A percentile compares a stretch with the other conserved stretches of the same genome.
phyloP scores from a whole-genome alignment of 1,140 invertebrate genomes.

The Drosophila orosa region DNA sequence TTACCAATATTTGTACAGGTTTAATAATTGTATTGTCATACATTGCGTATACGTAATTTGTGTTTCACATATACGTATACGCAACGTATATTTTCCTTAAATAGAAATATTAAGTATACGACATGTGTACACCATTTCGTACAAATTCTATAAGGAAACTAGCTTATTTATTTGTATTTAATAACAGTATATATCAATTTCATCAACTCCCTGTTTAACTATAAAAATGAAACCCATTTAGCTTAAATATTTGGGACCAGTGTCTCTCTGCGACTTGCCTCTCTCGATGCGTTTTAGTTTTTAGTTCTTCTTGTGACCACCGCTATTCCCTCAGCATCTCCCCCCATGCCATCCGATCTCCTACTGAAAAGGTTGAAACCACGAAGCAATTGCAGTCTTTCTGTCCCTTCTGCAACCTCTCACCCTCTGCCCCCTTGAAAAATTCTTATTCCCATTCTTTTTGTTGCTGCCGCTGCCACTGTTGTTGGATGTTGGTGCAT shows the following conservation, averaged over 20 bases:
- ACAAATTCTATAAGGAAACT: too few species aligned
- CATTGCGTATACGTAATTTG: too few species aligned
- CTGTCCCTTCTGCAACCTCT: slow-evolving; percentile 18
- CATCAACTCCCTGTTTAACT: neutral
- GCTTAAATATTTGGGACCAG: slow-evolving; percentile 6
- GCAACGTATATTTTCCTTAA: neutral
- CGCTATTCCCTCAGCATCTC: slow-evolving; percentile 10
- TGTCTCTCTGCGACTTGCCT: slow-evolving; percentile 6
- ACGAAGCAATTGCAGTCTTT: slow-evolving; percentile 72
- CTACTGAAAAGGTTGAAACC: slow-evolving; percentile 68
- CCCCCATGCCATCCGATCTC: slow-evolving; percentile 12
- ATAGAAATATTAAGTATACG: slow-evolving; percentile 1
- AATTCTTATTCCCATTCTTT: slow-evolving; percentile 27
- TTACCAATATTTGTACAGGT: too few species aligned
- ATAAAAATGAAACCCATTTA: neutral
- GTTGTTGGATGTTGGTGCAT: slow-evolving; percentile 54
- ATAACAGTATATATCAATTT: neutral
- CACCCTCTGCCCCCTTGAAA: neutral
- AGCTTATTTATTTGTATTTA: neutral
- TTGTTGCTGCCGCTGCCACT: slow-evolving; percentile 25
- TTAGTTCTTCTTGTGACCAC: slow-evolving; percentile 62
- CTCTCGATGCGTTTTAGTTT: slow-evolving; percentile 64
- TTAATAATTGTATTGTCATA: neutral
- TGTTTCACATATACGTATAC: neutral
- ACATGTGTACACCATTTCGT: neutral